Conservation (phyloP, 2,113 vertebrate genomes). For the Plectropomus leopardus region DNA sequence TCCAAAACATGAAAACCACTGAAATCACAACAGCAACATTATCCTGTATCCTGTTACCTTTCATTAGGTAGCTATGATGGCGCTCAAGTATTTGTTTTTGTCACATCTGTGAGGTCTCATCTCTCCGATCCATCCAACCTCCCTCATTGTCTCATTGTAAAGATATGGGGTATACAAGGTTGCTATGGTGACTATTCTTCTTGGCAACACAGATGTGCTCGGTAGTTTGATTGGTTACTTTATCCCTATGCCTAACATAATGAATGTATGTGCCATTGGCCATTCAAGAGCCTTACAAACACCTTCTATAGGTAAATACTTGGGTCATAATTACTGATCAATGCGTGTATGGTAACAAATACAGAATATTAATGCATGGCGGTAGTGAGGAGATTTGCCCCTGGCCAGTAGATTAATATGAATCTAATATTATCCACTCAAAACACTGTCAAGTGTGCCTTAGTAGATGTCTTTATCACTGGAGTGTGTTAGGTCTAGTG, state of each 20-base stretch:
- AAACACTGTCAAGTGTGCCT: neutral
- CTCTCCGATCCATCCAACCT: neutral
- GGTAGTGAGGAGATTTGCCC: neutral
- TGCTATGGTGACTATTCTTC: slow-evolving; percentile 74
- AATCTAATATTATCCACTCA: neutral
- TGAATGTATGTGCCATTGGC: neutral
- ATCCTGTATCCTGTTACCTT: neutral
- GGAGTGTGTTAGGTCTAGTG: neutral
- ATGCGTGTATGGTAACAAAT: neutral
- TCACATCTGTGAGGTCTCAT: neutral
- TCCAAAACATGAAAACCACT: neutral
- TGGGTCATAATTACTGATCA: neutral
- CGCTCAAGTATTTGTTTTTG: neutral
- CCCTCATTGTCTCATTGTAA: slow-evolving; percentile 47
- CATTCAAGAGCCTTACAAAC: neutral
- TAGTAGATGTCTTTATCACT: neutral
- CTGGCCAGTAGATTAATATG: neutral
- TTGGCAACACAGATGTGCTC: slow-evolving; percentile 58
- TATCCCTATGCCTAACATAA: slow-evolving; percentile 4
- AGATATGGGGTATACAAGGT: slow-evolving; percentile 61
- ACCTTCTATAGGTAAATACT: neutral
- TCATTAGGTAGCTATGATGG: neutral
- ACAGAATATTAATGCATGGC: neutral
- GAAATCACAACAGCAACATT: neutral
- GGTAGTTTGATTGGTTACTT: slow-evolving; percentile 47